A percentile compares a stretch with the other conserved stretches of the same genome.
Evolutionary conservation across 2,888 invertebrate genomes (phyloP).

Genomic region (Drosophila flavopinicola): DNA sequence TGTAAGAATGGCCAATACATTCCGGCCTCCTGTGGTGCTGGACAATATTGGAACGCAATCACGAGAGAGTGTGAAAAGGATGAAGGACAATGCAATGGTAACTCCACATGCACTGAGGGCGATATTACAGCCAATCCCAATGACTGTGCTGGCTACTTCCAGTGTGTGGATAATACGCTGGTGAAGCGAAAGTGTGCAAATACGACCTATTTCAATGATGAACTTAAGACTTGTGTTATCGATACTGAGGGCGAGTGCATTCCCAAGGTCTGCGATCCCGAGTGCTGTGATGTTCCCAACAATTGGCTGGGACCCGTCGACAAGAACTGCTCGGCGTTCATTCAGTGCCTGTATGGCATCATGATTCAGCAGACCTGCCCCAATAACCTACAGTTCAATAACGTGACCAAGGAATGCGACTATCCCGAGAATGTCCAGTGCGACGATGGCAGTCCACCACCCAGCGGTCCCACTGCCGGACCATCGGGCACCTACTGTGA

Average conservation of each 20-base stretch:
- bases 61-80: conserved; percentile 19
- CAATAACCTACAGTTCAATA: conserved; percentile 66
- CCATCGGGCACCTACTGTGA: conserved; percentile 76
- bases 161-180: conserved; percentile 33
- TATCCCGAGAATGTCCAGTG: conserved; percentile 69
- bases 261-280: conserved; percentile 47
- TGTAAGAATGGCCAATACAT: conserved; percentile 30
- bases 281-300: conserved; percentile 51
- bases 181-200: conserved; percentile 34
- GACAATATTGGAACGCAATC: conserved; percentile 16
- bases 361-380: conserved; percentile 53
- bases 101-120: conserved; percentile 34
- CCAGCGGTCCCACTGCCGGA: conserved; percentile 73
- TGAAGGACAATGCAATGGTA: conserved; percentile 37
- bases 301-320: conserved; percentile 36
- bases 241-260: conserved; percentile 42
- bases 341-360: conserved; percentile 39
- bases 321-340: conserved; percentile 59
- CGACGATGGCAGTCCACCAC: conserved; percentile 59
- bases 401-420: conserved; percentile 53
- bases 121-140: conserved; percentile 12
- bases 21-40: conserved; percentile 4
- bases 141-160: conserved; percentile 54
- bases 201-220: conserved; percentile 29
- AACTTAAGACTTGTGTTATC: conserved; percentile 9